Conservation (phyloP, 2,888 invertebrate species). For the Andrena hattorfiana region DNA sequence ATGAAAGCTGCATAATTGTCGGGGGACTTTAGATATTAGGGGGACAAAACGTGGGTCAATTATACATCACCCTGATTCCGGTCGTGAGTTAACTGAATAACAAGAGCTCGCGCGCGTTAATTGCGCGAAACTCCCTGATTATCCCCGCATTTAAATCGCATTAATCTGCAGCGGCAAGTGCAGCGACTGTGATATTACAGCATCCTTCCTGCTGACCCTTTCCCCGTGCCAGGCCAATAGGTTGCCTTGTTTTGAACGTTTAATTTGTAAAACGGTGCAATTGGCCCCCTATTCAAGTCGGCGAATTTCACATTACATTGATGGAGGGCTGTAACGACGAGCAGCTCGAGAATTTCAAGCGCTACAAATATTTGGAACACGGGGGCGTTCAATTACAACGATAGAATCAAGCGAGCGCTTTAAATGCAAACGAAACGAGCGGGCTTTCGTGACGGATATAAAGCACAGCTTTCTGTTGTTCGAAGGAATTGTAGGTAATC, state of each 20-base stretch:
- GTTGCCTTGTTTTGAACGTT: slow-evolving; percentile 41
- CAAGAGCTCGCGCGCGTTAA: slow-evolving; percentile 56
- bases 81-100: slow-evolving; percentile 41
- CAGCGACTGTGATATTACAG: slow-evolving; percentile 61
- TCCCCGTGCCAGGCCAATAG: slow-evolving; percentile 30
- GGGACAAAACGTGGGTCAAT: not conserved
- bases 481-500: not conserved
- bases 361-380: slow-evolving; percentile 3
- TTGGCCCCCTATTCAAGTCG: slow-evolving; percentile 25
- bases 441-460: not conserved
- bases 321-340: slow-evolving; percentile 17
- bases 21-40: not conserved
- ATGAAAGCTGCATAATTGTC: no score
- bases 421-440: slow-evolving; percentile 3
- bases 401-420: not conserved
- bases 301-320: slow-evolving; percentile 25
- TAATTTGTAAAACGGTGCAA: slow-evolving; percentile 50
- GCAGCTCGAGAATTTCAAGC: slow-evolving; percentile 5
- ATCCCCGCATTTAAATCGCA: slow-evolving; percentile 67
- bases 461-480: not conserved
- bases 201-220: slow-evolving; percentile 58
- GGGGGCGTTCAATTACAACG: not conserved
- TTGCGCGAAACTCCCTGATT: slow-evolving; percentile 67
- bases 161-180: slow-evolving; percentile 61
- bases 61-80: not conserved